Conservation (phyloP, 1,140 invertebrate genomes). For the Theocolax elegans region DNA sequence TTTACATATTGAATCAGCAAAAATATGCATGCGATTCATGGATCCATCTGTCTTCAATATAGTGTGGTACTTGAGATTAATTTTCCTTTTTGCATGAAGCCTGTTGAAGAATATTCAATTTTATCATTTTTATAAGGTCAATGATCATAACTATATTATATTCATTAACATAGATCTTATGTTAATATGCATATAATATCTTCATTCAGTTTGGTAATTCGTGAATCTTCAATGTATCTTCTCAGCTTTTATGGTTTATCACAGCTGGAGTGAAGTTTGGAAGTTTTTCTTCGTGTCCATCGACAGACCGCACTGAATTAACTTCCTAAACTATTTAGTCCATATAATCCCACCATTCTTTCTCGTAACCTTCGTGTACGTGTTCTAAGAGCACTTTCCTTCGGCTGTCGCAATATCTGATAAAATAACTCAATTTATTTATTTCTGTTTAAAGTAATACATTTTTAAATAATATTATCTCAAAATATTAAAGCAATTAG, state of each 20-base stretch:
- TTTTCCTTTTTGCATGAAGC: constrained; percentile 28
- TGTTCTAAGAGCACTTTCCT: constrained; percentile 94
- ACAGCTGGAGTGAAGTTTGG: constrained; percentile 56
- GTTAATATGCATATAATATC: constrained; percentile 48
- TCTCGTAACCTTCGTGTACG: constrained; percentile 98
- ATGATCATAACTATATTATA: constrained; percentile 41
- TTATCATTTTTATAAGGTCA: constrained; percentile 49
- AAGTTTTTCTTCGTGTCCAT: constrained; percentile 28
- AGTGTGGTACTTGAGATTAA: no score
- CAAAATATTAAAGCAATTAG: not conserved
- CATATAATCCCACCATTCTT: constrained; percentile 97
- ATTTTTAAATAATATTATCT: not conserved
- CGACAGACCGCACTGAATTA: constrained; percentile 29
- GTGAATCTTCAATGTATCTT: constrained; percentile 44
- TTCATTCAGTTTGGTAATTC: constrained; percentile 45
- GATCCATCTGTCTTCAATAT: no score
- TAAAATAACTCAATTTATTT: constrained; percentile 36
- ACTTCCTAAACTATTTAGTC: constrained; percentile 71
- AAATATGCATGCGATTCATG: no score
- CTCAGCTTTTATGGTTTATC: constrained; percentile 60
- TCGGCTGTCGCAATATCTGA: constrained; percentile 96
- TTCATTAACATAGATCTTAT: constrained; percentile 50
- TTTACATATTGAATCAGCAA: no score
- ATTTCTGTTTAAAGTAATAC: constrained; percentile 14
- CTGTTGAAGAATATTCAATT: constrained; percentile 36